Base-by-base conservation (phyloP, 2,888 invertebrate species). In the Temnothorax rugatulus region DNA sequence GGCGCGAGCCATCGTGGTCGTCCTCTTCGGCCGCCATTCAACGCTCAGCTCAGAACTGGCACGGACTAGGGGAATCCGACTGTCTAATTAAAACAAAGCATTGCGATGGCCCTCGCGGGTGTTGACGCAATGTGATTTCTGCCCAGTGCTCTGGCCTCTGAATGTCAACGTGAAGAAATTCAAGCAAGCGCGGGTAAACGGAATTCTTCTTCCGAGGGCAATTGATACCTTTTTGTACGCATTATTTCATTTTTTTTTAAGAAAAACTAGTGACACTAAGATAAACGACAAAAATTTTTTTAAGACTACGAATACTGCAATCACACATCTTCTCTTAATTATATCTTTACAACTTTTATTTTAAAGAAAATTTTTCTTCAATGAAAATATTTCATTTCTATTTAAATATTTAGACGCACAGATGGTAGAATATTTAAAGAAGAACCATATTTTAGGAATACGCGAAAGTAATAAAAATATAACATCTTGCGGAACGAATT, bases 401-500 rank as follows among this genome's bases (percentile, higher is more conserved):
- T 50, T 41, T 54, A 68, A 68, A 77, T 21, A 50, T 77, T 34
- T 77, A 29, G 29, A 68, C 25, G 57, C 18, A 25, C 73, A 38
- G 21, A 11, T 21, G n/a, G 21, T 34, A 41, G 8, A 50, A 41
- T 29, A 44, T 57, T 25, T 21, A 44, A 81, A n/a, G 25, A 59
- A 47, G 15, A 59, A 47, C 13, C 13, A 59, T 71, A 81, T 59
- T 59, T 81, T 34, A 79, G 3, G 8, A 44, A 15, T 5, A 7
- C n/a, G 13, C n/a, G 13, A 66, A 59, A 41, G 25, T 21, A n/a
- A 7, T n/a, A 69, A 34, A 64, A 79, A 79, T 47, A 59, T 68
- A 47, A 66, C 29, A 73, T 52, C 77, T 41, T 68, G 41, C 50
- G 13, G 15, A n/a, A 57, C 34, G 38, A 68, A 57, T 41, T 86